Evolutionary conservation across 1,140 invertebrate species (phyloP).

Genomic region (Lerema accius): DNA sequence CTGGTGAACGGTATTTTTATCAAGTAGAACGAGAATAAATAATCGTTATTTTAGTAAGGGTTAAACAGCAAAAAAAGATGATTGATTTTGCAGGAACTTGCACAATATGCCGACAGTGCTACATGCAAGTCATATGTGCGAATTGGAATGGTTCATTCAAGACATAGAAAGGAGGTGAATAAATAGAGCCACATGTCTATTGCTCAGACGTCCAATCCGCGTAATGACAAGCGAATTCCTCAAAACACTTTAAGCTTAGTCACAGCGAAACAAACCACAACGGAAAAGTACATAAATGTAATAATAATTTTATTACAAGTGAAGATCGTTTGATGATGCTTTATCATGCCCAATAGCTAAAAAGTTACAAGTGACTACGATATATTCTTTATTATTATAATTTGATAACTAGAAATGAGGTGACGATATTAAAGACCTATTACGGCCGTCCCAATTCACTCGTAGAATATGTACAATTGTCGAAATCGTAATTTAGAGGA

Average conservation of each 20-base stretch:
- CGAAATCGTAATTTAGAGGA: neutral
- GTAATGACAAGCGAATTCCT: slow-evolving; percentile 22
- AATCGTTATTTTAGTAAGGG: neutral
- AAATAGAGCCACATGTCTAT: neutral
- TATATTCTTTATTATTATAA: no score
- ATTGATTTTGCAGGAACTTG: neutral
- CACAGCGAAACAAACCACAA: neutral
- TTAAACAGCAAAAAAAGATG: neutral
- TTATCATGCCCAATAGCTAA: neutral
- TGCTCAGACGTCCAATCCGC: neutral
- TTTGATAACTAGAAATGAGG: neutral
- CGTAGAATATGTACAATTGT: neutral
- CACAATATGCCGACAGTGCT: neutral
- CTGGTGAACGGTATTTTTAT: slow-evolving; percentile 22
- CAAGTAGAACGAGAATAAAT: slow-evolving; percentile 8
- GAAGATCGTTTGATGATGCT: neutral
- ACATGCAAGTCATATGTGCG: neutral
- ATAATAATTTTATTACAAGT: neutral
- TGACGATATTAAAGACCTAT: neutral
- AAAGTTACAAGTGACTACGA: neutral
- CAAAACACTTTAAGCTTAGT: slow-evolving; percentile 1
- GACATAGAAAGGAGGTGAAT: slow-evolving; percentile 7
- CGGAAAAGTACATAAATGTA: neutral
- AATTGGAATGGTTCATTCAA: slow-evolving; percentile 13
- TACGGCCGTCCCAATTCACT: neutral